These are phyloP conservation scores for Cerastoderma edule DNA, from an alignment of 2,888 invertebrate genomes.

Conservation along the genomic window DNA sequence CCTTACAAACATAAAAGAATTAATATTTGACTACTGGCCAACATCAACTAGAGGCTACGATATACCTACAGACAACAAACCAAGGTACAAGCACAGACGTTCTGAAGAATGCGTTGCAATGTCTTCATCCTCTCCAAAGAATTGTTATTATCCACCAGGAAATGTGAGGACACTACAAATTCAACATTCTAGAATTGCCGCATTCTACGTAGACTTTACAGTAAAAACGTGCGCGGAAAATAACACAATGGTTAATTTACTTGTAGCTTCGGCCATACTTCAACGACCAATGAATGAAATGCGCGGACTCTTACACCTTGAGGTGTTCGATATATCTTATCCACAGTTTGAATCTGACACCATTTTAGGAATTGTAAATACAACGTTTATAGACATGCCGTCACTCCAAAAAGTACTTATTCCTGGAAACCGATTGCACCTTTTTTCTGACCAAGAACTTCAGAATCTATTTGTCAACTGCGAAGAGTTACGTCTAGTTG, in stretches of 20 bases:
- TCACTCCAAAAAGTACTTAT: not conserved
- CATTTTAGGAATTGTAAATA: not conserved
- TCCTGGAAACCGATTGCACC: not conserved
- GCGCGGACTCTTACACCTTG: not conserved
- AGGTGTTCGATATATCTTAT: not conserved
- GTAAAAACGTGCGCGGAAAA: not conserved
- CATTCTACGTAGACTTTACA: not conserved
- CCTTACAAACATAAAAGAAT: no score
- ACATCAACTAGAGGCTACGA: no score
- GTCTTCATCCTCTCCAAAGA: not conserved
- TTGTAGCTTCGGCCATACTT: not conserved
- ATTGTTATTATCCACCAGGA: not conserved
- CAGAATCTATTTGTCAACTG: not conserved
- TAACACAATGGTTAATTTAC: not conserved
- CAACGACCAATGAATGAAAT: not conserved
- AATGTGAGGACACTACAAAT: not conserved
- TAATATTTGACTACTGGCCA: no score
- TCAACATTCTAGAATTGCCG: not conserved
- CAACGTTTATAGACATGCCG: conserved; percentile 4
- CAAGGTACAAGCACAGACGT: not conserved
- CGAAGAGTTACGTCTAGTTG: not conserved
- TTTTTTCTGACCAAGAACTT: not conserved
- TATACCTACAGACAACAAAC: no score
- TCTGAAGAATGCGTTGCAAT: not conserved
- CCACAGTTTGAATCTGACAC: not conserved